Conservation (phyloP, 2,888 invertebrate species). For the Hipparchia semele region DNA sequence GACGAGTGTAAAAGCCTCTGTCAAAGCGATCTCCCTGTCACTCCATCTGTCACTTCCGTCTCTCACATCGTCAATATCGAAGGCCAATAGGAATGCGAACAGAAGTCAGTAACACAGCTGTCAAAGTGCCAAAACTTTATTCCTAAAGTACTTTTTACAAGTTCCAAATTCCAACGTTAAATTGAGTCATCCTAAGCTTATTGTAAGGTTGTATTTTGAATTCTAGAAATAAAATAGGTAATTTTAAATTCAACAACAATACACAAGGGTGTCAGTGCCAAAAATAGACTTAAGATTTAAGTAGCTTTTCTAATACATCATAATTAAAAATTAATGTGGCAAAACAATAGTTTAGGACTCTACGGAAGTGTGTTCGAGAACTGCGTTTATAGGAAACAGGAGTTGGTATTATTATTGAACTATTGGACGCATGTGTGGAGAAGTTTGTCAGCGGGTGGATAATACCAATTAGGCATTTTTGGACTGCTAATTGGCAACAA, state of each 20-base stretch:
- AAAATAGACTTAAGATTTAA: conserved; percentile 4
- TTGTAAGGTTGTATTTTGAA: conserved; percentile 3
- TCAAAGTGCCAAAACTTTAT: conserved; percentile 12
- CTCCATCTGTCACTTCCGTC: conserved; percentile 53
- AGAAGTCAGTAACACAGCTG: conserved; percentile 25
- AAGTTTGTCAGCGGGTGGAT: not conserved
- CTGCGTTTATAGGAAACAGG: not conserved
- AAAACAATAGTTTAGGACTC: conserved; percentile 12
- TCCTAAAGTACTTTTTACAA: not conserved
- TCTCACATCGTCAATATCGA: conserved; percentile 60
- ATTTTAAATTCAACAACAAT: not conserved
- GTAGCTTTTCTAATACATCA: conserved; percentile 9
- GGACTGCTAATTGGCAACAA: too few species aligned
- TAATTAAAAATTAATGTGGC: conserved; percentile 1
- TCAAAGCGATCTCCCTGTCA: conserved; percentile 46
- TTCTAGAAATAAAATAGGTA: not conserved
- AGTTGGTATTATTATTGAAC: not conserved
- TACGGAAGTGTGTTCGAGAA: conserved; percentile 8
- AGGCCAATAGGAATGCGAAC: conserved; percentile 45
- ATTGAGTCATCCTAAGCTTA: not conserved
- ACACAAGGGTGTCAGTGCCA: conserved; percentile 16
- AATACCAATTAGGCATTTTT: too few species aligned
- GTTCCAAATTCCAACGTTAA: not conserved
- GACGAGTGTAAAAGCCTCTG: conserved; percentile 69
- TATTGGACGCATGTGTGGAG: not conserved